Conservation (phyloP, 2,888 invertebrate species). For the Synergus umbraculus region DNA sequence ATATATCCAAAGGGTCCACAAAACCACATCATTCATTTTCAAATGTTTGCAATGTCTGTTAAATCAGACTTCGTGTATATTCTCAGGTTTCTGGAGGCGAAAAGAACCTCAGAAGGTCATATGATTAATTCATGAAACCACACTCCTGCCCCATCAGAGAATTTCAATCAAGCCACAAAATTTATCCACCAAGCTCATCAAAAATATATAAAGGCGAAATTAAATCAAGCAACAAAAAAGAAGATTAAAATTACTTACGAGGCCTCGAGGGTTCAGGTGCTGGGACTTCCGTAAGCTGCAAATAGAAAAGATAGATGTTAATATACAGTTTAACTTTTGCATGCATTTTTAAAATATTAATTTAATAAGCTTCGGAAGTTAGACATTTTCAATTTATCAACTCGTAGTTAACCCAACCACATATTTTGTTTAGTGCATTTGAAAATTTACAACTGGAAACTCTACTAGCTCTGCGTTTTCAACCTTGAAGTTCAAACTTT, state of each 20-base stretch:
- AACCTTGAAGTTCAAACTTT: conserved; percentile 33
- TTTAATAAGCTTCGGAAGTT: background rate
- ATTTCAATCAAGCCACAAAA: conserved; percentile 20
- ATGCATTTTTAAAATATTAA: background rate
- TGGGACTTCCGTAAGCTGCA: conserved; percentile 22
- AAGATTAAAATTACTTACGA: conserved; percentile 33
- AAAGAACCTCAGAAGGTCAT: conserved; percentile 1
- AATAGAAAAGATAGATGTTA: background rate
- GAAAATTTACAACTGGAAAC: conserved; percentile 29
- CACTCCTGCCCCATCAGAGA: background rate
- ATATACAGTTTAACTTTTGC: background rate
- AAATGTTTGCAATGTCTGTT: background rate
- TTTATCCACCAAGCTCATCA: background rate
- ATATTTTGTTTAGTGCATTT: background rate
- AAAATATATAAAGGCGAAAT: background rate
- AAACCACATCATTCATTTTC: background rate
- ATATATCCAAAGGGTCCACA: background rate
- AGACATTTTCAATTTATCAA: background rate
- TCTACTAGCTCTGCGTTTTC: background rate
- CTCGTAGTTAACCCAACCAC: background rate
- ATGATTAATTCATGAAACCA: conserved; percentile 34
- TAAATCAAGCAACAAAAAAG: background rate
- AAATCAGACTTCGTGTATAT: conserved; percentile 1
- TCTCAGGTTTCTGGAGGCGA: background rate
- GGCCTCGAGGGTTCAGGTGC: conserved; percentile 6